Percentiles rank a stretch among this genome's conserved stretches.
phyloP scores from a whole-genome alignment of 2,888 invertebrate genomes.

The Cyclophora albipunctata region DNA sequence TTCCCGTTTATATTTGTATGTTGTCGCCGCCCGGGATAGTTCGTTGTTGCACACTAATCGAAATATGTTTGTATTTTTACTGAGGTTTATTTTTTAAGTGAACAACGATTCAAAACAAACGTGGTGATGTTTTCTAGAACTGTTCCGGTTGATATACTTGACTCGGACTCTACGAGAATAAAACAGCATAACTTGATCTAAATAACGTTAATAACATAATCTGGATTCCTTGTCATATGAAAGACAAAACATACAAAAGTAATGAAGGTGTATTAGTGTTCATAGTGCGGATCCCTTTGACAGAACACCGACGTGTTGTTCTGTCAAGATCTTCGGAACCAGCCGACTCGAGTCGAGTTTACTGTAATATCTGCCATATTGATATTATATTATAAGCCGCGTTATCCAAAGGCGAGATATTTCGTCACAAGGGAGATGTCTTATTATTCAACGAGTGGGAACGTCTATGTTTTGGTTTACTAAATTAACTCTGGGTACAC shows the following conservation, averaged over 20 bases:
- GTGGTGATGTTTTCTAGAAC: not conserved
- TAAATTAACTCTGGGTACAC: constrained; percentile 53
- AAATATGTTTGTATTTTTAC: constrained; percentile 13
- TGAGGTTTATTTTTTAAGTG: constrained; percentile 1
- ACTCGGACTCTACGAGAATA: too few relatives aligned
- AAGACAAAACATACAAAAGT: too few relatives aligned
- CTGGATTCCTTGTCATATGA: too few relatives aligned
- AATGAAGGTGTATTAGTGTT: not conserved
- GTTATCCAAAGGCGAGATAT: constrained; percentile 40
- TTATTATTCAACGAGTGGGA: constrained; percentile 53
- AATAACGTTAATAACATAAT: too few relatives aligned
- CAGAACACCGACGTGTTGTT: constrained; percentile 31
- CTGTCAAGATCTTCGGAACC: constrained; percentile 34
- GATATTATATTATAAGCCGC: constrained; percentile 27
- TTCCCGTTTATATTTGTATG: constrained; percentile 63
- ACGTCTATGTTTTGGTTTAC: constrained; percentile 56
- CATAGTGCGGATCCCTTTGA: constrained; percentile 23
- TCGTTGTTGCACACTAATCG: constrained; percentile 19
- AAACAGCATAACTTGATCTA: too few relatives aligned
- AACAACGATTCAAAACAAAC: constrained; percentile 3
- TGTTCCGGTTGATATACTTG: too few relatives aligned
- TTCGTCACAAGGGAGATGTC: constrained; percentile 56
- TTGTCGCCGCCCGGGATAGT: constrained; percentile 14
- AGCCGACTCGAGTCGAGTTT: constrained; percentile 25
- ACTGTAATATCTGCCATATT: constrained; percentile 37